Evolutionary conservation across 64 coral and sea anemone genomes (phyloP), one percentile per base, ranked within the genome.

Genomic region (Montipora foliosa): DNA sequence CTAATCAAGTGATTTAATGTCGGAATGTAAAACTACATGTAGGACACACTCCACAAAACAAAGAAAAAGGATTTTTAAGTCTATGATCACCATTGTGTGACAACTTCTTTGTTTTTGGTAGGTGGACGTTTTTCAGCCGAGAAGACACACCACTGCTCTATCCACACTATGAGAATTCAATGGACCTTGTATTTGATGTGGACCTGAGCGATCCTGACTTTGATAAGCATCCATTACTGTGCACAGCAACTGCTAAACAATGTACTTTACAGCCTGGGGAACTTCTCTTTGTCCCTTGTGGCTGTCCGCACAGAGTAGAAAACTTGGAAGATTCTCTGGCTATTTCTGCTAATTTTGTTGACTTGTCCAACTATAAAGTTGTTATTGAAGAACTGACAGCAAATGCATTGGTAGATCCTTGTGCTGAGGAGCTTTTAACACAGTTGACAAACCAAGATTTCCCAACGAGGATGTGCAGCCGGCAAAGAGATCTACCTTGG

Each of bases 251-350:
- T 5, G 84, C 92, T 12, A 47, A 46, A 5, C 83, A 88, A 52
- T 93, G 92, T 14, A 77, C 49, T 8, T 51, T 93, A 19, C 71
- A 93, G 15, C 92, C 92, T 58, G 84, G 92, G 9, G 92, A 93
- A 62, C 19, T 93, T 7, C 84, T 93, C 2, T 93, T 93, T 81
- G 84, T 93, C 21, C 92, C 92, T 64, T 29, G 74, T 74, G 92
- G 92, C 61, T 88, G 83, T 8, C 58, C 92, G 62, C 84, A 93
- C 85, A 79, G 60, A 76, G 84, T 87, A 62, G 92, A 93, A 93
- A 88, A 81, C 74, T 78, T 93, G 44, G 92, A 93, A 72, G 92
- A 93, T 17, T 93, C 83, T 48, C 48, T 93, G 25, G 92, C 84
- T 13, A 59, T 93, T 47, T 93, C 92, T 29, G 84, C 83, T 8